A percentile compares a stretch with the other conserved stretches of the same genome.
phyloP scores from a whole-genome alignment of 2,113 vertebrate species.

The Siniperca knerii region DNA sequence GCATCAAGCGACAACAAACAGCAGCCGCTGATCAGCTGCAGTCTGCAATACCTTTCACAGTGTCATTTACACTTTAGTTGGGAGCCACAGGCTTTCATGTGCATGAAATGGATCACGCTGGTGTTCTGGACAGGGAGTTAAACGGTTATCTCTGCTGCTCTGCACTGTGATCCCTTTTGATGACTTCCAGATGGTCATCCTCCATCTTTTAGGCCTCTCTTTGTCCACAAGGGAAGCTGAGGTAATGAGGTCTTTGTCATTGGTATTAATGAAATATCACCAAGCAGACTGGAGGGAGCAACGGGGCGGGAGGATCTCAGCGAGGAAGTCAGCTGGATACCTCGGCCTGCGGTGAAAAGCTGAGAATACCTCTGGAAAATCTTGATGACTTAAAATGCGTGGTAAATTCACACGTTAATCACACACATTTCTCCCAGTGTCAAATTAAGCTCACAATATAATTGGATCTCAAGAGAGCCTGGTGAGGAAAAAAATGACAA shows the following conservation, averaged over 20 bases:
- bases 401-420: slow-evolving; percentile 45
- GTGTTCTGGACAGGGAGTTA: slow-evolving; percentile 56
- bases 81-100: slow-evolving; percentile 60
- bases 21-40: slow-evolving; percentile 4
- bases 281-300: slow-evolving; percentile 8
- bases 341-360: background rate
- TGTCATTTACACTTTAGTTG: slow-evolving; percentile 28
- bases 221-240: slow-evolving; percentile 66
- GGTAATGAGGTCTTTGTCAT: slow-evolving; percentile 72
- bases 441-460: slow-evolving; percentile 54
- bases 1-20: background rate
- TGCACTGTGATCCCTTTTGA: slow-evolving; percentile 65
- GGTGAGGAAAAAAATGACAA: slow-evolving; percentile 25
- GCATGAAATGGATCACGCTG: slow-evolving; percentile 66
- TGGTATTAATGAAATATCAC: slow-evolving; percentile 66
- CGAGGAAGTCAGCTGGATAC: slow-evolving; percentile 1
- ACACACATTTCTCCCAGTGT: slow-evolving; percentile 24
- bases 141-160: slow-evolving; percentile 62
- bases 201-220: slow-evolving; percentile 70
- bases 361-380: background rate
- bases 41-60: background rate
- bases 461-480: slow-evolving; percentile 67
- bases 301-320: background rate
- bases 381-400: slow-evolving; percentile 24
- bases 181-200: slow-evolving; percentile 77